A percentile compares a stretch with the other conserved stretches of the same genome.
phyloP scores from a whole-genome alignment of 2,888 invertebrate genomes.

The Labia minor region DNA sequence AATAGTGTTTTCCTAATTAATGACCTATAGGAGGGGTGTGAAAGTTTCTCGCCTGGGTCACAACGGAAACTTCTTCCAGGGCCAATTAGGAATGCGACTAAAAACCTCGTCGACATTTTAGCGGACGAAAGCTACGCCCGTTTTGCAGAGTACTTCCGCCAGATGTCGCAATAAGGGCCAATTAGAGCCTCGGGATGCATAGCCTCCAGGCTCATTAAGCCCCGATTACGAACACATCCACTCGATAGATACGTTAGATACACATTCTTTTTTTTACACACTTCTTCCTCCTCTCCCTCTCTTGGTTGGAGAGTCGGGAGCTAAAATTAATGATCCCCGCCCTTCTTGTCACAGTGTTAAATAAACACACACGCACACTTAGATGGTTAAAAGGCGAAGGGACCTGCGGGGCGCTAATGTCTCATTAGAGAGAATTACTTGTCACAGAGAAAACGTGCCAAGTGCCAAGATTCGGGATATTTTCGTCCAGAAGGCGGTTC shows the following conservation, averaged over 20 bases:
- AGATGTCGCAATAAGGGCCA: constrained; percentile 2
- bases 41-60: not conserved
- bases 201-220: constrained; percentile 6
- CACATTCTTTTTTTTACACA: not conserved
- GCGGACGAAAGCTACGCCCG: not conserved
- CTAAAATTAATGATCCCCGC: constrained; percentile 13
- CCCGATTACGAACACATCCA: not conserved
- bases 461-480: not conserved
- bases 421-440: constrained; percentile 8
- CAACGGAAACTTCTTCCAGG: not conserved
- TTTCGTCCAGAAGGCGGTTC: not conserved
- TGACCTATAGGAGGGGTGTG: not conserved
- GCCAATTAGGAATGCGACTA: not conserved
- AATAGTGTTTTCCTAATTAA: not conserved
- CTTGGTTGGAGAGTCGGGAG: not conserved
- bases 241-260: not conserved
- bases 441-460: constrained; percentile 7
- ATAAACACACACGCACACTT: not conserved
- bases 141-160: not conserved
- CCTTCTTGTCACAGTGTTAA: constrained; percentile 5
- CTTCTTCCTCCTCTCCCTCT: too few species aligned
- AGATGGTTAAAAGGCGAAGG: not conserved
- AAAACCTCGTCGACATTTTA: not conserved
- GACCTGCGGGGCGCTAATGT: not conserved
- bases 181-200: not conserved